These are phyloP conservation scores for Drosophila navojoa DNA, from an alignment of 1,140 invertebrate species.

Conservation along the genomic window DNA sequence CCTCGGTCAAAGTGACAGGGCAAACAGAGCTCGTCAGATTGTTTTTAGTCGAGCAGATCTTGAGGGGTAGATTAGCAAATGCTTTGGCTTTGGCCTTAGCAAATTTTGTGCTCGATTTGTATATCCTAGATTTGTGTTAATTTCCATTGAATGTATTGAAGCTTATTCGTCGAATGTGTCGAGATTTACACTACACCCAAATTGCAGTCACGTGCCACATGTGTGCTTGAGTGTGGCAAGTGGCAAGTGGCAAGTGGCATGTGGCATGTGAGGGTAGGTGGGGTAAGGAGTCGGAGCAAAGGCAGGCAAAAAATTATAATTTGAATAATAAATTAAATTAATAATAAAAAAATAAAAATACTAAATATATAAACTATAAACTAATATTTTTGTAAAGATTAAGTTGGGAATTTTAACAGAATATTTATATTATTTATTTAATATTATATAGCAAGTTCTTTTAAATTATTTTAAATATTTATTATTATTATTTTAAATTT, in stretches of 20 bases:
- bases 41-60: constrained; percentile 52
- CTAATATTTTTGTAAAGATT: no score
- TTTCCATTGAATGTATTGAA: constrained; percentile 62
- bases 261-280: no score
- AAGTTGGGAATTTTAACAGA: no score
- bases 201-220: constrained; percentile 71
- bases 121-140: constrained; percentile 71
- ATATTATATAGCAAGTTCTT: no score
- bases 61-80: constrained; percentile 69
- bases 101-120: constrained; percentile 78
- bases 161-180: constrained; percentile 43
- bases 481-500: no score
- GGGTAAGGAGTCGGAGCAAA: no score
- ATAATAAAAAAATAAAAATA: no score
- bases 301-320: no score
- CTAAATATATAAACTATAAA: no score
- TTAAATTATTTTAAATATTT: no score
- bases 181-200: constrained; percentile 62
- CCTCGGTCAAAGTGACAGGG: constrained; percentile 14
- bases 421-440: no score
- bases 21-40: constrained; percentile 42
- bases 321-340: no score
- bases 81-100: constrained; percentile 44
- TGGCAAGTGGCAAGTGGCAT: neutral
- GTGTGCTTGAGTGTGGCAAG: constrained; percentile 27